Base-by-base conservation (phyloP, 2,113 vertebrate genomes). In the Oryzias javanicus region DNA sequence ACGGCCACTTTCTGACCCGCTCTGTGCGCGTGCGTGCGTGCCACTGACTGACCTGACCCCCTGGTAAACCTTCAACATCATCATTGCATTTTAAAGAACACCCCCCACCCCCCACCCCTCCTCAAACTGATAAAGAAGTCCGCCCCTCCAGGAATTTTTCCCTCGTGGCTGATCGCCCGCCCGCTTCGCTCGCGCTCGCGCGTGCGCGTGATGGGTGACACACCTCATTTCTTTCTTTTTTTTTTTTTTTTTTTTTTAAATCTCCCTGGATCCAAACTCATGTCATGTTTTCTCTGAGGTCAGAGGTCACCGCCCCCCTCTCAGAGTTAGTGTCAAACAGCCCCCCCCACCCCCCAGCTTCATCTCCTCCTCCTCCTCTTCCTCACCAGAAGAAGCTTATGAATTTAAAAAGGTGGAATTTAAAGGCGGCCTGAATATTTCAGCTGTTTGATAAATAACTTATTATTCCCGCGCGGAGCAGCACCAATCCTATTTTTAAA, bases 401-500 rank as follows among this genome's bases (percentile, higher is more conserved):
- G 72, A 71, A 81, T 84, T 79, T 77, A 70, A 80, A 60, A 78
- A 69, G 62, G 40, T 14, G 40, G 55, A 66, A 74, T 79, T 72
- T 64, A 68, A 81, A 80, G 54, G 42, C 59, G 82, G 66, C 64
- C 52, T 81, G 72, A 87, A 89, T 83, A 83, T 88, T 81, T 86
- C 70, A 81, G 54, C 66, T 53, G 48, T 79, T 77, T 81, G 71
- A 89, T 88, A 79, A 87, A 90, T 84, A 82, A 87, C 75, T 81
- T 69, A 87, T 85, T 77, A 81, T 77, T 77, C 78, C 70, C 75
- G 62, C 56, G 4, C 63, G 60, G 53, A 74, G 65, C 50, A 78
- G 82, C 68, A n/a, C 70, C 80, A 74, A 82, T 81, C 74, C 75
- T 79, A 72, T 79, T 87, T 82, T 72, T 8, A 35, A 35, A 7